Percentiles rank a stretch among this genome's conserved stretches.
Conservation (phyloP, 2,888 invertebrate species). For the Phengaris arion region DNA sequence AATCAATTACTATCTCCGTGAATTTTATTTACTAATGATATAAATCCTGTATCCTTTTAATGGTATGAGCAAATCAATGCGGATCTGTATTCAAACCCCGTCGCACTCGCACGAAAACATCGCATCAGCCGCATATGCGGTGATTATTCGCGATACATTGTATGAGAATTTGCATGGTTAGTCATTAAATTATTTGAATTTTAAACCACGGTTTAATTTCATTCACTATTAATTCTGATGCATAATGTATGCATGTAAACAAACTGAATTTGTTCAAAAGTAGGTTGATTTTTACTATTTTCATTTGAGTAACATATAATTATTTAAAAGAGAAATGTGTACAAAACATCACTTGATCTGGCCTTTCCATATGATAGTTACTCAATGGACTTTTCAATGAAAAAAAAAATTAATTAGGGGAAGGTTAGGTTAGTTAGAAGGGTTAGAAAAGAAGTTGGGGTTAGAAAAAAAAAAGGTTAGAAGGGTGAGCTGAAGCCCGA, state of each 20-base stretch:
- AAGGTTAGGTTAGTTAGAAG: too few species aligned
- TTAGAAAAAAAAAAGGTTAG: too few species aligned
- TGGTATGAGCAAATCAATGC: constrained; percentile 37
- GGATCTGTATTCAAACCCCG: constrained; percentile 38
- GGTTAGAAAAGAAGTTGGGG: too few species aligned
- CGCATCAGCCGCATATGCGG: constrained; percentile 30
- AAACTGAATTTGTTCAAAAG: not conserved
- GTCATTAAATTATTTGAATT: constrained; percentile 27
- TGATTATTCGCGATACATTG: constrained; percentile 27
- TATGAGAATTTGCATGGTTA: constrained; percentile 29
- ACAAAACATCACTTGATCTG: too few species aligned
- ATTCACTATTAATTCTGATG: not conserved
- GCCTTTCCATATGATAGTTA: too few species aligned
- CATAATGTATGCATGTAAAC: not conserved
- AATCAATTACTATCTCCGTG: not conserved
- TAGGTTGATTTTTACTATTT: not conserved
- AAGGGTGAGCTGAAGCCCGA: too few species aligned
- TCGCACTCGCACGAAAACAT: constrained; percentile 38
- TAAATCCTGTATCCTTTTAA: constrained; percentile 20
- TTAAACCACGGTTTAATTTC: not conserved
- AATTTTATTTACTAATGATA: constrained; percentile 17
- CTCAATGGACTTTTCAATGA: too few species aligned
- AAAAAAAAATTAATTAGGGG: too few species aligned
- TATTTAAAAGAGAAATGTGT: not conserved
- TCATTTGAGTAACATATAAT: not conserved